phyloP scores from a whole-genome alignment of 2,797 vertebrate genomes.

The Sternarchorhynchus goeldii region DNA sequence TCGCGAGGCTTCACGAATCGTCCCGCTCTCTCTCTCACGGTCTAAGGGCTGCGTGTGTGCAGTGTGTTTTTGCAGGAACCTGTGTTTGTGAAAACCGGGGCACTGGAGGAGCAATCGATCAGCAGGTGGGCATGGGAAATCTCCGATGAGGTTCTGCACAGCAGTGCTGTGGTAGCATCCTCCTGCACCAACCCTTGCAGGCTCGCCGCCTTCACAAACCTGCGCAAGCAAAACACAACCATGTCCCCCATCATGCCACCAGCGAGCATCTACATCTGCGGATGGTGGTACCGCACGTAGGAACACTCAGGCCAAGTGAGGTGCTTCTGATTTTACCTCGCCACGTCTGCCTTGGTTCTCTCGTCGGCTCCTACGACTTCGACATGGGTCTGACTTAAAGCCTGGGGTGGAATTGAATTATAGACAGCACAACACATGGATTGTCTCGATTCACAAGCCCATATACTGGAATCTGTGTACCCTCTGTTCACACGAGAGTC shows the following conservation, averaged over 20 bases:
- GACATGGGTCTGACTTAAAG: slow-evolving; percentile 89
- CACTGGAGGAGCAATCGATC: slow-evolving; percentile 81
- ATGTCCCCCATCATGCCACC: background rate
- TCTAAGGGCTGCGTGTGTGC: background rate
- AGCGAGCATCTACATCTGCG: too few species aligned
- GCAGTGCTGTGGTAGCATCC: slow-evolving; percentile 81
- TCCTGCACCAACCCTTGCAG: slow-evolving; percentile 92
- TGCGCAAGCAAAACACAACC: slow-evolving; percentile 56
- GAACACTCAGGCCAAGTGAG: background rate
- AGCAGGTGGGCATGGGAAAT: slow-evolving; percentile 77
- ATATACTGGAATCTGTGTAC: too few species aligned
- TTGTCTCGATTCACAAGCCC: too few species aligned
- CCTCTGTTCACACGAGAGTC: background rate
- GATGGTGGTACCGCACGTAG: too few species aligned
- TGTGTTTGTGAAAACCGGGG: slow-evolving; percentile 79
- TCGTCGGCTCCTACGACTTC: slow-evolving; percentile 86
- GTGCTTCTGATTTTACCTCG: slow-evolving; percentile 79
- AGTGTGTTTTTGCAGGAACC: slow-evolving; percentile 65
- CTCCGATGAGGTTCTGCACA: slow-evolving; percentile 86
- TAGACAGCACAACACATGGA: background rate
- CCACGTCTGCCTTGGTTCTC: slow-evolving; percentile 85
- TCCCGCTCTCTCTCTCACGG: too few species aligned
- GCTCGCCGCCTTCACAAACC: slow-evolving; percentile 93
- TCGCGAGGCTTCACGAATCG: too few species aligned
- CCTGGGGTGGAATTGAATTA: slow-evolving; percentile 69